Percentiles rank a stretch among this genome's conserved stretches.
Evolutionary conservation across 2,797 vertebrate species (phyloP).

Genomic region (Sphaeramia orbicularis): DNA sequence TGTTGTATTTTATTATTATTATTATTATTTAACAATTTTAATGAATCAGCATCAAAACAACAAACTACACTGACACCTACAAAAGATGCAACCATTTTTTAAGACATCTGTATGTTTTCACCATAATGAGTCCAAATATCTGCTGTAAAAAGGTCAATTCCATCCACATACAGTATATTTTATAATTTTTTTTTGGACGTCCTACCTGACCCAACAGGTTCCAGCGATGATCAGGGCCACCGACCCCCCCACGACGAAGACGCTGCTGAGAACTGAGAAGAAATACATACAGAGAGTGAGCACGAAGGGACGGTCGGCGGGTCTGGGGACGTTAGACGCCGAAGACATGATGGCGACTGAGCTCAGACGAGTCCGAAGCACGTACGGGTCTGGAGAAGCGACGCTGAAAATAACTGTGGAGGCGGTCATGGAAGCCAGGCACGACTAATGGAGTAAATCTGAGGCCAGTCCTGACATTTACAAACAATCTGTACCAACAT

Average conservation of each 20-base stretch:
- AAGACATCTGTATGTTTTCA: too few species aligned
- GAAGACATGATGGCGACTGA: constrained; percentile 45
- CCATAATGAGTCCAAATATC: too few species aligned
- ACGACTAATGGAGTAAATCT: constrained; percentile 27
- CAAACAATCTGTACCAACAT: not conserved
- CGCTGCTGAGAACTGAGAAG: constrained; percentile 87
- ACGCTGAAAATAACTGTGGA: constrained; percentile 18
- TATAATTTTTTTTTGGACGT: too few species aligned
- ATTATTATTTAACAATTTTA: too few species aligned
- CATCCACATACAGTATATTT: too few species aligned
- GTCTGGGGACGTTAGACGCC: not conserved
- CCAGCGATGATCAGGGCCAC: constrained; percentile 84
- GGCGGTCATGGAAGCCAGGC: constrained; percentile 8
- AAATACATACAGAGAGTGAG: constrained; percentile 46
- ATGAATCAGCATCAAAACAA: too few species aligned
- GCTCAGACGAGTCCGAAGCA: not conserved
- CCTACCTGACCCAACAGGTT: constrained; percentile 93
- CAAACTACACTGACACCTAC: too few species aligned
- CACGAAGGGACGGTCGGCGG: not conserved
- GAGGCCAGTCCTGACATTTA: constrained; percentile 32
- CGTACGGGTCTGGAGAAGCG: not conserved
- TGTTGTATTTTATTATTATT: too few species aligned
- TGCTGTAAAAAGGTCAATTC: too few species aligned
- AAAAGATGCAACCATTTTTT: too few species aligned
- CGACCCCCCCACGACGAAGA: constrained; percentile 85